phyloP scores from a whole-genome alignment of 2,888 invertebrate genomes.

The Mythimna ferrago region DNA sequence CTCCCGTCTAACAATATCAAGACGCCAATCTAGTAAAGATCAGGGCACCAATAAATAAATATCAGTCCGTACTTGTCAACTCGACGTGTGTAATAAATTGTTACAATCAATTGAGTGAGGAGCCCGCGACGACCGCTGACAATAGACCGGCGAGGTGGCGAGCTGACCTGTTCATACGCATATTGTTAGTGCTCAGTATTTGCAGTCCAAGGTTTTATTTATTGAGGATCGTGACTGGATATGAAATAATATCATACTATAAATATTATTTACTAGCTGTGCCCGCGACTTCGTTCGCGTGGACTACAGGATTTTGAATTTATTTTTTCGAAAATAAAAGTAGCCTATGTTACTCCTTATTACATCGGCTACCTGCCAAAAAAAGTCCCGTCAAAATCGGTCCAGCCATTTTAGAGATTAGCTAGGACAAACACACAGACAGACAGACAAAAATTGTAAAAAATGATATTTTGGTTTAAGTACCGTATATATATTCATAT shows the following conservation, averaged over 20 bases:
- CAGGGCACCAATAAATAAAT: slow-evolving; percentile 33
- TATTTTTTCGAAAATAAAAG: no score
- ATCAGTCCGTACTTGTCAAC: slow-evolving; percentile 25
- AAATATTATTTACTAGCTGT: no score
- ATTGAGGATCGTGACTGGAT: slow-evolving; percentile 4
- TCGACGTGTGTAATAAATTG: slow-evolving; percentile 49
- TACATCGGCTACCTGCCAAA: no score
- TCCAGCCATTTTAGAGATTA: no score
- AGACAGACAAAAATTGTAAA: no score
- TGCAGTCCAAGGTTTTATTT: slow-evolving; percentile 26
- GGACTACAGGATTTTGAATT: no score
- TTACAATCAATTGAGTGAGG: slow-evolving; percentile 51
- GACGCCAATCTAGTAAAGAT: slow-evolving; percentile 13
- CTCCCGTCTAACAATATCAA: neutral
- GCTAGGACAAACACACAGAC: no score
- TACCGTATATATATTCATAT: no score
- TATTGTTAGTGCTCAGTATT: slow-evolving; percentile 10
- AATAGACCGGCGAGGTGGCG: slow-evolving; percentile 20
- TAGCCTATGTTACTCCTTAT: no score
- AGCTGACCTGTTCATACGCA: slow-evolving; percentile 16
- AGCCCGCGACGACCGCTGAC: slow-evolving; percentile 30
- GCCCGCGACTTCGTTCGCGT: no score
- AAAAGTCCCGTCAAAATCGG: no score
- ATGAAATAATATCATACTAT: neutral
- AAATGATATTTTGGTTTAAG: no score